These are phyloP conservation scores for Drosophila mayaguana DNA, from an alignment of 2,888 invertebrate genomes.

Conservation along the genomic window DNA sequence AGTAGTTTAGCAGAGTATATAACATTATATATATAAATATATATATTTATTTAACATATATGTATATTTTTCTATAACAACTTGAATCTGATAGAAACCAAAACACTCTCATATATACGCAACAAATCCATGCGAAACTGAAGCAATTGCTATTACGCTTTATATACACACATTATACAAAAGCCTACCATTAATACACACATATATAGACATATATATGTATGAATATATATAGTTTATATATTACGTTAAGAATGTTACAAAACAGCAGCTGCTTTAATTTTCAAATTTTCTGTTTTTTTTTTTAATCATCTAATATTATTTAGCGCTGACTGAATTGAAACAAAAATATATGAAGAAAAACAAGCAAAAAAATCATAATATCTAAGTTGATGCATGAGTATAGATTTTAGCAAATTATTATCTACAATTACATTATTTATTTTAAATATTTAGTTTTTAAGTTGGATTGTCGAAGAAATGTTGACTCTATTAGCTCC, in stretches of 20 bases:
- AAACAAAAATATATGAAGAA: constrained; percentile 12
- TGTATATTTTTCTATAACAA: constrained; percentile 73
- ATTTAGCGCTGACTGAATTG: constrained; percentile 63
- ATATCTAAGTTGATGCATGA: constrained; percentile 42
- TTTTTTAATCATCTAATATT: constrained; percentile 1
- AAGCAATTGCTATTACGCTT: constrained; percentile 80
- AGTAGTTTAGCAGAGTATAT: constrained; percentile 61
- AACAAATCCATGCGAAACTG: constrained; percentile 63
- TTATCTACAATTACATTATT: constrained; percentile 43
- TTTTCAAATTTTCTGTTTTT: constrained; percentile 8
- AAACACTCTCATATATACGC: constrained; percentile 65
- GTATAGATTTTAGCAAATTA: constrained; percentile 57
- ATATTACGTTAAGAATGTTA: constrained; percentile 28
- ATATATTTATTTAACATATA: constrained; percentile 56
- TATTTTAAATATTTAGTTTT: constrained; percentile 40
- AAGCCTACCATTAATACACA: constrained; percentile 22
- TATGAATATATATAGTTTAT: constrained; percentile 16
- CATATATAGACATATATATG: constrained; percentile 16
- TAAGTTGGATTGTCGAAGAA: constrained; percentile 28
- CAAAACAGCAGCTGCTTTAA: constrained; percentile 35
- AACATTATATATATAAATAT: constrained; percentile 37
- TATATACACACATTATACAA: constrained; percentile 57
- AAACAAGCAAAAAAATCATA: constrained; percentile 33
- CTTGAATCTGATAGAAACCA: constrained; percentile 76
- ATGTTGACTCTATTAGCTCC: constrained; percentile 22